These are phyloP conservation scores for Trachymyrmex septentrionalis DNA, from an alignment of 1,140 invertebrate genomes.

Conservation along the genomic window DNA sequence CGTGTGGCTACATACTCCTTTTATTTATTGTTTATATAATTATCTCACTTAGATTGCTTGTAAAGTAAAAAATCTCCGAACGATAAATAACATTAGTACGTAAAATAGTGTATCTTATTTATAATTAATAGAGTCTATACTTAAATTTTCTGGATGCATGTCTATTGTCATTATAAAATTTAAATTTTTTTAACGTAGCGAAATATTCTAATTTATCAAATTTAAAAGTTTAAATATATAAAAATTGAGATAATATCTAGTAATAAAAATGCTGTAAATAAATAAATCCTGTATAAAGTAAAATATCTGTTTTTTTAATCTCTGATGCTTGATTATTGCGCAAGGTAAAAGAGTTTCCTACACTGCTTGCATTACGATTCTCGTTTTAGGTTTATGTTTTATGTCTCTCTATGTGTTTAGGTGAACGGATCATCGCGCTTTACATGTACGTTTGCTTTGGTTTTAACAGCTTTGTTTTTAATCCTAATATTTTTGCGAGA, in stretches of 20 bases:
- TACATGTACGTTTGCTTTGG: conserved; percentile 66
- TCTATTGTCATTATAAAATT: neutral
- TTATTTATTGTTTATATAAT: no score
- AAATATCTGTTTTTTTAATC: neutral
- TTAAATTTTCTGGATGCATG: neutral
- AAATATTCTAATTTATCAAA: neutral
- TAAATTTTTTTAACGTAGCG: neutral
- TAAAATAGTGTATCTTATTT: neutral
- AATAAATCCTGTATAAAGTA: neutral
- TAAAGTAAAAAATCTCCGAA: neutral
- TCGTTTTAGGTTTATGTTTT: conserved; percentile 5
- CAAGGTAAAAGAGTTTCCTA: neutral
- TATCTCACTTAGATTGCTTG: neutral
- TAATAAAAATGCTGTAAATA: neutral
- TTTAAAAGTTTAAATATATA: neutral
- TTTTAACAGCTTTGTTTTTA: conserved; percentile 19
- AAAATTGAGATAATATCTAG: conserved; percentile 3
- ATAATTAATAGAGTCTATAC: neutral
- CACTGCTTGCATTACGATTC: neutral
- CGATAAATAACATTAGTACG: neutral
- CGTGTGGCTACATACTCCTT: no score
- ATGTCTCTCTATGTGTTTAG: conserved; percentile 17
- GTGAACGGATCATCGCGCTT: conserved; percentile 74
- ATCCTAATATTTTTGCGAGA: neutral
- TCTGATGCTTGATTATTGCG: conserved; percentile 17